Evolutionary conservation across 2,888 invertebrate genomes (phyloP).

Genomic region (Epirrhoe alternata): DNA sequence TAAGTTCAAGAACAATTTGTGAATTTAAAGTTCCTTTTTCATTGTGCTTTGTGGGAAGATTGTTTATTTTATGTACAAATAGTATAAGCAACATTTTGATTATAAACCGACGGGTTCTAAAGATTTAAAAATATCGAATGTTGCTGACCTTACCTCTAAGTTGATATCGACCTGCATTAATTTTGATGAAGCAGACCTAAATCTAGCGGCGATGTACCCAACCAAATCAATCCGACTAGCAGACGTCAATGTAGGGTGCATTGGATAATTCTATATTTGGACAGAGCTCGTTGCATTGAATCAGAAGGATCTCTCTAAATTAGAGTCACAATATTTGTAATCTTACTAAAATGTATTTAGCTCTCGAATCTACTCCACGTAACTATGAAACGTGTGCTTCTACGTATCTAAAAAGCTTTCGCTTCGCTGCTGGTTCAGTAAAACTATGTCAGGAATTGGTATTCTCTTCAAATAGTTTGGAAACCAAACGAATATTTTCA

Average conservation of each 20-base stretch:
- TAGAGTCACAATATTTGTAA: slow-evolving; percentile 48
- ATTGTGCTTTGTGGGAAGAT: too few species aligned
- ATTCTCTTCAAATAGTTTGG: slow-evolving; percentile 16
- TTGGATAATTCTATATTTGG: slow-evolving; percentile 63
- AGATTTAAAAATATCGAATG: not conserved
- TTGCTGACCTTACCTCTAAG: not conserved
- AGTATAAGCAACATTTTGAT: not conserved
- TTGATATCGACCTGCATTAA: not conserved
- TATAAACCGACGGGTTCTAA: too few species aligned
- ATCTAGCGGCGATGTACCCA: slow-evolving; percentile 44
- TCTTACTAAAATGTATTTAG: slow-evolving; percentile 40
- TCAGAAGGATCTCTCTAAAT: slow-evolving; percentile 51
- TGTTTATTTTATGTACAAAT: too few species aligned
- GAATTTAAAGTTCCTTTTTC: too few species aligned
- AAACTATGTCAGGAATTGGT: slow-evolving; percentile 9
- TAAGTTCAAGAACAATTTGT: too few species aligned
- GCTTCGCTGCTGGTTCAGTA: not conserved
- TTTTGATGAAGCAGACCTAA: slow-evolving; percentile 33
- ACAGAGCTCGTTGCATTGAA: slow-evolving; percentile 56
- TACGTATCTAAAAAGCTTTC: slow-evolving; percentile 10
- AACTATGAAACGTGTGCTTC: slow-evolving; percentile 14
- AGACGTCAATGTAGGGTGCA: slow-evolving; percentile 50
- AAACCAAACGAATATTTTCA: slow-evolving; percentile 17
- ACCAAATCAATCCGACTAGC: slow-evolving; percentile 38
- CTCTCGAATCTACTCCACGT: slow-evolving; percentile 19